phyloP scores from a whole-genome alignment of 2,113 vertebrate genomes.

The Cephalopterus ornatus region DNA sequence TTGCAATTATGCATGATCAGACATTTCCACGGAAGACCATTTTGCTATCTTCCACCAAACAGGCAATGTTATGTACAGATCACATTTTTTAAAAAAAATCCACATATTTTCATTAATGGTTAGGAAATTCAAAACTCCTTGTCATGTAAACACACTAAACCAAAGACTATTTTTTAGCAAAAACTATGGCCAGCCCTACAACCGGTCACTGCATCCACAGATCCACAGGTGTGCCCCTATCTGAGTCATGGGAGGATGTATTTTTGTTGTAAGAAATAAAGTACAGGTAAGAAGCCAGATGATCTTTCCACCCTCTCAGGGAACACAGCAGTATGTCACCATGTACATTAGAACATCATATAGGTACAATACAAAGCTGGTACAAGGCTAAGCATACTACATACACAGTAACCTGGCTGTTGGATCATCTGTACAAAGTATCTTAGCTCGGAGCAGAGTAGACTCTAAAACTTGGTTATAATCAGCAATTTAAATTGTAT shows the following conservation, averaged over 20 bases:
- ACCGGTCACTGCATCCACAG: background rate
- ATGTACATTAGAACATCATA: background rate
- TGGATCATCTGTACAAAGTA: conserved; percentile 31
- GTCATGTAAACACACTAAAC: background rate
- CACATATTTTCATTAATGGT: background rate
- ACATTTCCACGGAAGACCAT: background rate
- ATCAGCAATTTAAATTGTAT: background rate
- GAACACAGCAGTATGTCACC: background rate
- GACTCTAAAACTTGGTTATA: background rate
- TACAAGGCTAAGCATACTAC: background rate
- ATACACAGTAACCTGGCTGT: background rate
- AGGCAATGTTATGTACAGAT: background rate
- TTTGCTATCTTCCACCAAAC: background rate
- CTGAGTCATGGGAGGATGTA: background rate
- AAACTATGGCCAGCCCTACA: background rate
- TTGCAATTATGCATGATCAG: background rate
- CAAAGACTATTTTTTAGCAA: background rate
- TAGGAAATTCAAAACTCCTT: background rate
- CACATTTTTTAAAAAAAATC: accelerated
- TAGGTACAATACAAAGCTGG: conserved; percentile 11
- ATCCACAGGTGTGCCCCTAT: background rate
- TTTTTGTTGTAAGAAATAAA: background rate
- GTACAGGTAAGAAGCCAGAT: background rate
- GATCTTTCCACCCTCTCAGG: background rate
- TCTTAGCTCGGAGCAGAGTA: background rate